A percentile compares a stretch with the other conserved stretches of the same genome.
phyloP scores from a whole-genome alignment of 2,113 vertebrate species.

The Podiceps cristatus region DNA sequence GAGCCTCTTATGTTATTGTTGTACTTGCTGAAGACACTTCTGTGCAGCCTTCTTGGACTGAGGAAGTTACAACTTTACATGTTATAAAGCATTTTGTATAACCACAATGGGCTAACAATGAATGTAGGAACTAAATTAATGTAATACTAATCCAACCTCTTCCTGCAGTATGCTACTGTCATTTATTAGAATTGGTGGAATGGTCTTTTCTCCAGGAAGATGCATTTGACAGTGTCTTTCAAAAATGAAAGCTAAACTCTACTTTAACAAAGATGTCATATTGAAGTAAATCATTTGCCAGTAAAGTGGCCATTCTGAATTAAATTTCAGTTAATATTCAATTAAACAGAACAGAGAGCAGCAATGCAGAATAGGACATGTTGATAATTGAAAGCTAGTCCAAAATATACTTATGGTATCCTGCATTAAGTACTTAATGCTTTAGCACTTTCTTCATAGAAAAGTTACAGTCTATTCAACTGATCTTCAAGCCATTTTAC shows the following conservation, averaged over 20 bases:
- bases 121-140: not conserved
- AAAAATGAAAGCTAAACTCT: not conserved
- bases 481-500: not conserved
- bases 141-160: not conserved
- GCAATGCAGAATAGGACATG: not conserved
- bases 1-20: not conserved
- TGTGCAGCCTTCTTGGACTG: not conserved
- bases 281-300: not conserved
- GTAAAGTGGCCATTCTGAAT: not conserved
- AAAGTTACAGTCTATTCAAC: not conserved
- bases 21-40: not conserved
- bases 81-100: not conserved
- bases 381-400: not conserved
- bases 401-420: not conserved
- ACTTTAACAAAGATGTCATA: not conserved
- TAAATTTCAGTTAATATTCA: not conserved
- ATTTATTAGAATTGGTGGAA: not conserved
- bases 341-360: not conserved
- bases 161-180: not conserved
- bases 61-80: not conserved
- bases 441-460: not conserved
- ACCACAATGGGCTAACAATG: not conserved
- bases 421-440: not conserved
- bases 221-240: not conserved
- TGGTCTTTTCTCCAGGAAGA: not conserved